These are phyloP conservation scores for Telmatochromis sp. DNA, from an alignment of 2,113 vertebrate genomes.

Conservation along the genomic window DNA sequence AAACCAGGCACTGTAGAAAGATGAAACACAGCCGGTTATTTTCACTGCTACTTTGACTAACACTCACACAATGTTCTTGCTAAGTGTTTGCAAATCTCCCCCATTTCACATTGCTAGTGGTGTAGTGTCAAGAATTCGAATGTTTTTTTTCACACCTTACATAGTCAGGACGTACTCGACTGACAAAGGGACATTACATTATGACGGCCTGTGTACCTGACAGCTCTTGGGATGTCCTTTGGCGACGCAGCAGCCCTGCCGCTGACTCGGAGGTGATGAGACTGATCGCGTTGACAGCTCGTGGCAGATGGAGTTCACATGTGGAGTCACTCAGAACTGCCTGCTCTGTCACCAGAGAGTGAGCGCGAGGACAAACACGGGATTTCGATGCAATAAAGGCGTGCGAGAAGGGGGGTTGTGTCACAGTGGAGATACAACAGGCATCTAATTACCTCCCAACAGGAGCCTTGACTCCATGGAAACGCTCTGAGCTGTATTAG, in stretches of 20 bases:
- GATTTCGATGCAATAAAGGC: conserved; percentile 18
- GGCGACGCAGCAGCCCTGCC: background rate
- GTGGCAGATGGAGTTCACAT: conserved; percentile 1
- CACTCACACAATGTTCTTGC: background rate
- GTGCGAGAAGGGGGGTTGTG: background rate
- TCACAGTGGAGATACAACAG: conserved; percentile 34
- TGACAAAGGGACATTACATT: background rate
- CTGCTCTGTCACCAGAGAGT: background rate
- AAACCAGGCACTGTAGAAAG: background rate
- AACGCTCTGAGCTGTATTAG: conserved; percentile 4
- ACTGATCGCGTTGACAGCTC: conserved; percentile 5
- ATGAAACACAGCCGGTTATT: background rate
- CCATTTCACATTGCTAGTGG: background rate
- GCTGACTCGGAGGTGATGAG: conserved; percentile 3
- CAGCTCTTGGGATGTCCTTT: conserved; percentile 2
- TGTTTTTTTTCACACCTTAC: background rate
- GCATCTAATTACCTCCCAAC: conserved; percentile 60
- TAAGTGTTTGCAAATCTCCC: background rate
- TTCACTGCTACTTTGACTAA: background rate
- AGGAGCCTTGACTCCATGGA: conserved; percentile 50
- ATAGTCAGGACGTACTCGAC: background rate
- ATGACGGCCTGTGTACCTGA: background rate
- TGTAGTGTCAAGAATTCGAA: background rate
- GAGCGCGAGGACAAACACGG: background rate
- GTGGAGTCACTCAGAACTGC: background rate